Percentiles rank a stretch among this genome's conserved stretches.
phyloP scores from a whole-genome alignment of 2,797 vertebrate genomes.

The Lacerta bilineata region DNA sequence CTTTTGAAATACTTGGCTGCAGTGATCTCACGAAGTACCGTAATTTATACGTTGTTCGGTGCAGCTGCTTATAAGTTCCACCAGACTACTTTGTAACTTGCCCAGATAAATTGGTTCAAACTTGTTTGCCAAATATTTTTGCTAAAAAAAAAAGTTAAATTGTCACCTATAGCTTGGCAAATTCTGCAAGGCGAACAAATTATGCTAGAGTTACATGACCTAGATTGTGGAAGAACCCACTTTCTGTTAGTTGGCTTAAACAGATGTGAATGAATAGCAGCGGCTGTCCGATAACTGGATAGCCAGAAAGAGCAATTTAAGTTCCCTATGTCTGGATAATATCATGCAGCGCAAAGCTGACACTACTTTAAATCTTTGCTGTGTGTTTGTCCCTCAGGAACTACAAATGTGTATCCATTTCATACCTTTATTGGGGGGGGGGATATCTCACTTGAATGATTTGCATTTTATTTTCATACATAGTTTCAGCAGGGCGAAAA shows the following conservation, averaged over 20 bases:
- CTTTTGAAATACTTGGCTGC: neutral
- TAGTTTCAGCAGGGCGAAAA: neutral
- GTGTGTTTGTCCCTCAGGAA: neutral
- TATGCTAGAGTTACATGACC: conserved; percentile 34
- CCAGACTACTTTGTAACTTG: neutral
- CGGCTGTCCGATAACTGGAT: conserved; percentile 13
- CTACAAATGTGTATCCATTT: conserved; percentile 24
- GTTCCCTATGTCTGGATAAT: conserved; percentile 33
- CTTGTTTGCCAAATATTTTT: neutral
- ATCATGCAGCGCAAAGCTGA: conserved; percentile 22
- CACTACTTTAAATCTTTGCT: conserved; percentile 37
- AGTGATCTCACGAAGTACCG: neutral
- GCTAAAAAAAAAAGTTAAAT: neutral
- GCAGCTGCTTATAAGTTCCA: neutral
- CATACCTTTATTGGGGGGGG: conserved; percentile 20
- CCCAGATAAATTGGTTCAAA: neutral
- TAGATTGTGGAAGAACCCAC: conserved; percentile 13
- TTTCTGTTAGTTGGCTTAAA: conserved; percentile 27
- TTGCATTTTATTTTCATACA: conserved; percentile 34
- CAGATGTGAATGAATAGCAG: conserved; percentile 25
- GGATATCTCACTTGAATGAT: neutral
- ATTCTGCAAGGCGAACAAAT: conserved; percentile 10
- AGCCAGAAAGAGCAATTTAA: conserved; percentile 29
- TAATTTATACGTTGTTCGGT: neutral
- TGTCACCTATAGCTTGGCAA: conserved; percentile 37